Evolutionary conservation across 2,113 vertebrate species (phyloP), one percentile per base, ranked within the genome.

Genomic region (Geococcyx californianus): DNA sequence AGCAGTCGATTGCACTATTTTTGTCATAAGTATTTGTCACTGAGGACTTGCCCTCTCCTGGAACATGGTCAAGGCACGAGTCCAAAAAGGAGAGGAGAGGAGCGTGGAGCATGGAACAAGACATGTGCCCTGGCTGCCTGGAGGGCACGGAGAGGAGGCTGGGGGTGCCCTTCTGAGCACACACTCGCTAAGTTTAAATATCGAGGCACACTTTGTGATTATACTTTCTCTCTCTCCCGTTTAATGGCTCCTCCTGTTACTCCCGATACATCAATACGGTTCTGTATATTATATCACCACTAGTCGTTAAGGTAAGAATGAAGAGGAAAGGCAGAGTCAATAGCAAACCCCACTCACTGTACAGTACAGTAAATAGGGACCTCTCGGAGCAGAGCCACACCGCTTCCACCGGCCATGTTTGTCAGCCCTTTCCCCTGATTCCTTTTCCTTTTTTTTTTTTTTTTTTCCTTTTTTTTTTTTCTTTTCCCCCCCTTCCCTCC

Each of bases 181-280:
- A 63, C 69, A 28, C 68, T 93, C n/a, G n/a, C 82, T 58, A 94
- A 97, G 95, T 97, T 97, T 95, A 93, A 97, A 97, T 77, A 93
- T 96, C 67, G 85, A 95, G 95, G 78, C 84, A 92, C 88, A 68
- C 97, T 96, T 97, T 94, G 94, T 56, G 96, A 92, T 93, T 83
- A 91, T 91, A 89, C 83, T 97, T 96, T 96, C 96, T 82, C 95
- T 83, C 74, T 93, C 87, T 93, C 68, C 91, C 74, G 47, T 78
- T 89, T 97, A 98, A 98, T 97, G 95, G 97, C 97, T 98, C 97
- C 98, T 98, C 97, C 98, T 91, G 97, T 96, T 97, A 96, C 97
- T 97, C 96, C 97, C 91, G 89, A 97, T 97, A 98, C 98, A 98
- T 98, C 98, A 97, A 91, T 97, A 96, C 79, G 19, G 94, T 91